These are phyloP conservation scores for Helostoma temminkii DNA, from an alignment of 2,797 vertebrate species.

Conservation along the genomic window DNA sequence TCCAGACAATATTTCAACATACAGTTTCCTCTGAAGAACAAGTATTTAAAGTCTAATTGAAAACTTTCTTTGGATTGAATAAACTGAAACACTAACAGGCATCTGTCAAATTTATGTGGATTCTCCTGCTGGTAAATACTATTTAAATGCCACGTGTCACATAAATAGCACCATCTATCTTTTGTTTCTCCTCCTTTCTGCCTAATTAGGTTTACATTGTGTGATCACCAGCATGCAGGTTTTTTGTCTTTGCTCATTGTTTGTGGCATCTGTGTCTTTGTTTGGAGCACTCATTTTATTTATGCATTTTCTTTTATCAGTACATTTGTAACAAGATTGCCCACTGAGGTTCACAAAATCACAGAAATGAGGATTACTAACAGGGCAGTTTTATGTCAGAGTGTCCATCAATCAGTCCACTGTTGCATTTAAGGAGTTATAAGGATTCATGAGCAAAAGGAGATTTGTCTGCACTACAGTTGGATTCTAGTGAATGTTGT, in stretches of 20 bases:
- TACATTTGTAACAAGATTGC: constrained; percentile 9
- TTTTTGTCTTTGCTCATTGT: constrained; percentile 38
- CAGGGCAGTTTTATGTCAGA: not conserved
- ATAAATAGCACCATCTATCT: constrained; percentile 25
- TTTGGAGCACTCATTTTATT: constrained; percentile 25
- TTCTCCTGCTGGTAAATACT: constrained; percentile 26
- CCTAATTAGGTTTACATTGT: constrained; percentile 55
- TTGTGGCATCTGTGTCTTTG: constrained; percentile 11
- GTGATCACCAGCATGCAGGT: constrained; percentile 16
- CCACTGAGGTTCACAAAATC: not conserved
- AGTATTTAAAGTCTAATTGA: constrained; percentile 2
- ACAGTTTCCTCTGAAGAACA: constrained; percentile 16
- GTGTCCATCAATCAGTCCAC: not conserved
- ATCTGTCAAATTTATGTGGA: constrained; percentile 23
- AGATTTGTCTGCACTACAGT: not conserved
- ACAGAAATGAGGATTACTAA: not conserved
- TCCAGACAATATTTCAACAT: constrained; percentile 31
- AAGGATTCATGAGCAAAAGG: too few relatives aligned
- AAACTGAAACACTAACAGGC: constrained; percentile 10
- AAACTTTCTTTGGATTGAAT: constrained; percentile 3
- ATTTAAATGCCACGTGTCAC: constrained; percentile 24
- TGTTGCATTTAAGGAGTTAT: too few relatives aligned
- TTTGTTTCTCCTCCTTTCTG: constrained; percentile 39
- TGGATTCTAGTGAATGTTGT: constrained; percentile 2
- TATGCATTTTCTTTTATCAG: not conserved